These are phyloP conservation scores for Erebia ligea DNA, from an alignment of 2,888 invertebrate species.

Conservation along the genomic window DNA sequence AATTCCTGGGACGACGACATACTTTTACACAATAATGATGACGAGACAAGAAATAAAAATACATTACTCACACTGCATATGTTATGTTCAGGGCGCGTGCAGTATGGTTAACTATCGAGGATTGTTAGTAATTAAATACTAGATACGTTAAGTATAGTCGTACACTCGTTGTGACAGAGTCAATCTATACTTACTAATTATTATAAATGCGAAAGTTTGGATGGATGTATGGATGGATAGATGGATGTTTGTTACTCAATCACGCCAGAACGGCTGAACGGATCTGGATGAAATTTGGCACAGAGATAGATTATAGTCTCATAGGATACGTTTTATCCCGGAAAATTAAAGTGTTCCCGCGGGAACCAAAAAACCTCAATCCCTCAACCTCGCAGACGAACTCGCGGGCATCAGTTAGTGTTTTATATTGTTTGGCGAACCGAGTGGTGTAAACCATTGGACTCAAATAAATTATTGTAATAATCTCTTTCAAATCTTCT, in stretches of 20 bases:
- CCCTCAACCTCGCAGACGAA: no score
- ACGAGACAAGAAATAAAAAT: neutral
- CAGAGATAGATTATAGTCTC: no score
- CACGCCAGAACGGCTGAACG: neutral
- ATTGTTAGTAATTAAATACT: neutral
- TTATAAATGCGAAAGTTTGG: neutral
- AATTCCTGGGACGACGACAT: neutral
- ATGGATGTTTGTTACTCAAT: neutral
- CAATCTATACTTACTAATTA: no score
- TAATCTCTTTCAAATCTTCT: no score
- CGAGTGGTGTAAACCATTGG: no score
- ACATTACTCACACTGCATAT: neutral
- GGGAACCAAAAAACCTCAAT: no score
- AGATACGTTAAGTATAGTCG: neutral
- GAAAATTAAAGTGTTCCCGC: no score
- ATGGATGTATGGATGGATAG: no score
- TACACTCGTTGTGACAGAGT: neutral
- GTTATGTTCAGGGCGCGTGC: neutral
- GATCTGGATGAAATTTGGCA: neutral
- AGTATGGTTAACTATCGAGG: neutral
- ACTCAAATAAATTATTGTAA: no score
- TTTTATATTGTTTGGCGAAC: no score
- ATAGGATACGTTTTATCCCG: no score
- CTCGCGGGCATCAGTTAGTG: no score
- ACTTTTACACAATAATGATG: conserved; percentile 1